Conservation (phyloP, 2,113 vertebrate species). For the Tretioscincus oriximinensis region DNA sequence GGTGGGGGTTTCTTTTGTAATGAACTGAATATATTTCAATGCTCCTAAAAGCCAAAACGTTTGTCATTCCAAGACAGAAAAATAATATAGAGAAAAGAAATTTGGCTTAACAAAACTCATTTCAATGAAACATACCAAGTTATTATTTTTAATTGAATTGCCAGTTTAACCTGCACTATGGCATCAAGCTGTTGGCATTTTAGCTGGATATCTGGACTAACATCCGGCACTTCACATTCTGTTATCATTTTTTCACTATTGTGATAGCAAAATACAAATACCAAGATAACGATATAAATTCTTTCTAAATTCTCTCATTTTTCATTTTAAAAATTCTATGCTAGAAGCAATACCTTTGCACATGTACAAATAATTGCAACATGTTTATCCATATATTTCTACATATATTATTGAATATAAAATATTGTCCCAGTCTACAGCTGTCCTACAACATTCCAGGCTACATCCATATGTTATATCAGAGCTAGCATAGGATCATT, state of each 20-base stretch:
- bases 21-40: conserved; percentile 41
- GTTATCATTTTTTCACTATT: conserved; percentile 33
- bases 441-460: too few species aligned
- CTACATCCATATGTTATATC: neutral
- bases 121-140: conserved; percentile 50
- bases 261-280: conserved; percentile 28
- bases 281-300: conserved; percentile 6
- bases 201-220: conserved; percentile 55
- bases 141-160: conserved; percentile 69
- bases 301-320: neutral
- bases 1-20: conserved; percentile 19
- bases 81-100: conserved; percentile 18
- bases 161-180: conserved; percentile 68
- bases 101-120: conserved; percentile 50
- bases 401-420: neutral
- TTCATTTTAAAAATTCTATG: neutral
- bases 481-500: too few species aligned
- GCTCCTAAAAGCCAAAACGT: conserved; percentile 31
- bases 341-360: neutral
- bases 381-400: neutral
- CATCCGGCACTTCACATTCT: conserved; percentile 30
- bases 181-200: conserved; percentile 64
- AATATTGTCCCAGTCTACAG: neutral
- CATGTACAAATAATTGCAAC: neutral
- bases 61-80: conserved; percentile 40